Evolutionary conservation across 2,888 invertebrate genomes (phyloP), one percentile per base, ranked within the genome.

Genomic region (Agrochola macilenta): DNA sequence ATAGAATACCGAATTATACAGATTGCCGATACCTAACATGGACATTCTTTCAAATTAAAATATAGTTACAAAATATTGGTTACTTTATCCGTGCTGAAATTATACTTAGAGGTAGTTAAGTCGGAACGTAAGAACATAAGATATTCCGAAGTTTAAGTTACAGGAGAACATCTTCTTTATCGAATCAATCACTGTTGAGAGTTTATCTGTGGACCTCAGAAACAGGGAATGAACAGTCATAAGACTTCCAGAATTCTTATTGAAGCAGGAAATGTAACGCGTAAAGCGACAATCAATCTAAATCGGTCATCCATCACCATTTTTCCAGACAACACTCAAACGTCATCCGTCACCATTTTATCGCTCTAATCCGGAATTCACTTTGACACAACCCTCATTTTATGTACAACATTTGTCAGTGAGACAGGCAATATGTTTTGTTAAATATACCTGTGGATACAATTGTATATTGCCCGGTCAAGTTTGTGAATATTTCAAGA

Each of bases 271-370:
- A 70, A 65, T 39, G 17, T 49, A 43, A 58, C 17, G 26, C 26
- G 23, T 43, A 49, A 52, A 35, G 11, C n/a, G 52, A 66, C 23
- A 35, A 83, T 78, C 49, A 70, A 78, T 81, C 43, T 57, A 78
- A 14, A 70, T 70, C 65, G 26, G 43, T 68, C 61, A 66, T 70
- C 69, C 20, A 46, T 78, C 23, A 78, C 49, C 11, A 35, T 61
- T 61, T 61, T 66, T 2, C 26, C 26, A 61, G 57, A 61, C 46
- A 52, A 61, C 26, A 35, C 60, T 49, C 66, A 70, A 80, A 43
- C 17, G 49, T 26, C 39, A 30, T 46, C 5, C 23, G 30, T 52
- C 68, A 68, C n/a, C 12, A 57, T 80, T 76, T 75, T 58, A 68
- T 69, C n/a, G 8, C 46, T n/a, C 5, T 57, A 49, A 57, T 66